phyloP scores from a whole-genome alignment of 2,888 invertebrate genomes.

The Nasonia oneida region DNA sequence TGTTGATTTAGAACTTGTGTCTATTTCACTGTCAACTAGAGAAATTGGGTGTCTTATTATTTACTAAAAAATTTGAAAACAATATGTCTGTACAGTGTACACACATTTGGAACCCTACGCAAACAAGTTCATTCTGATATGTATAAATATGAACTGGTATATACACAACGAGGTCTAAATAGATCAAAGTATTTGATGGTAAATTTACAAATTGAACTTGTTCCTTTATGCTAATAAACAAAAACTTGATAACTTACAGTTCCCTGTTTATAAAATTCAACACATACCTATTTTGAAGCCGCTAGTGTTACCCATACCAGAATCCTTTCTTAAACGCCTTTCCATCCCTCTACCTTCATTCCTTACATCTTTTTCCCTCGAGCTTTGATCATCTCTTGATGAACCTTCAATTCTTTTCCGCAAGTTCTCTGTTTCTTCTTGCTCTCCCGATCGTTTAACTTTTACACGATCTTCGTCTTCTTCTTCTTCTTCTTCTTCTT shows the following conservation, averaged over 20 bases:
- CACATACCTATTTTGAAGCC: slow-evolving; percentile 75
- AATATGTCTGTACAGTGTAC: background rate
- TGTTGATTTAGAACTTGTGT: slow-evolving; percentile 65
- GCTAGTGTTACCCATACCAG: slow-evolving; percentile 78
- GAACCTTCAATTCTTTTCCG: slow-evolving; percentile 28
- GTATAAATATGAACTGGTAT: background rate
- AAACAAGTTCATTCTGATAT: background rate
- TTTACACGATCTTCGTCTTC: slow-evolving; percentile 49
- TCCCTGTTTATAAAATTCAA: background rate
- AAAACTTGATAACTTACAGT: slow-evolving; percentile 60
- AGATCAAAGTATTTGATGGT: background rate
- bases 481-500: slow-evolving; percentile 76
- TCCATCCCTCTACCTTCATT: slow-evolving; percentile 40
- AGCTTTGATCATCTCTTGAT: slow-evolving; percentile 44
- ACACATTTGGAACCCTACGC: background rate
- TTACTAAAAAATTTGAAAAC: slow-evolving; percentile 1
- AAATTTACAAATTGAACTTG: background rate
- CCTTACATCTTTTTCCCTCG: slow-evolving; percentile 53
- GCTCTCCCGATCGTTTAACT: slow-evolving; percentile 5
- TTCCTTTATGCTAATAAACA: background rate
- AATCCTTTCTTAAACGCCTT: slow-evolving; percentile 67
- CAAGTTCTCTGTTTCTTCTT: slow-evolving; percentile 26
- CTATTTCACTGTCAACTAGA: slow-evolving; percentile 77
- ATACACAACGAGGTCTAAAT: background rate
- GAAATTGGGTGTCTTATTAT: slow-evolving; percentile 66